Conservation (phyloP, 1,140 invertebrate genomes). For the Philotrypesis tridentata region DNA sequence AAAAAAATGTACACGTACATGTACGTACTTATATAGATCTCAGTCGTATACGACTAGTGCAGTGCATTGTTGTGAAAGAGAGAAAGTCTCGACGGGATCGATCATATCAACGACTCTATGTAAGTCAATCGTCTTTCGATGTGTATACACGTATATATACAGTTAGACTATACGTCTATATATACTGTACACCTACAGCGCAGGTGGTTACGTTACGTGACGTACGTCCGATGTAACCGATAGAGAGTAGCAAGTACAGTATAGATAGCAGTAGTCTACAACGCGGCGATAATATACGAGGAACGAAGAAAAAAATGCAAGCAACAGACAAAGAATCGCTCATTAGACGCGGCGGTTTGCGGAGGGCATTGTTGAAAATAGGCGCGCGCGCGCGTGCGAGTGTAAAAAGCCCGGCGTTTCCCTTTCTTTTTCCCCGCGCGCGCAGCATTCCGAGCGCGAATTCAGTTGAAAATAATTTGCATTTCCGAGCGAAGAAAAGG, state of each 20-base stretch:
- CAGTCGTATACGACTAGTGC: not conserved
- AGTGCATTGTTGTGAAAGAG: slow-evolving; percentile 34
- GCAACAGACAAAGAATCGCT: not conserved
- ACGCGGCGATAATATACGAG: no score
- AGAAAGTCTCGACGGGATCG: slow-evolving; percentile 13
- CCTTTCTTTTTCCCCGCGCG: no score
- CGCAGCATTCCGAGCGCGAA: not conserved
- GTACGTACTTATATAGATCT: no score
- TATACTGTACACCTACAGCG: no score
- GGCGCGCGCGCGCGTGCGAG: no score
- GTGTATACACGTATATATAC: not conserved
- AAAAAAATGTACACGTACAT: no score
- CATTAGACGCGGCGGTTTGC: not conserved
- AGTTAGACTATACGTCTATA: no score
- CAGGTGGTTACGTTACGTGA: no score
- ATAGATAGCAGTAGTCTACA: no score
- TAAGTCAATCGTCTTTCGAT: slow-evolving; percentile 30
- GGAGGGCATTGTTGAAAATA: not conserved
- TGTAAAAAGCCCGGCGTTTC: not conserved
- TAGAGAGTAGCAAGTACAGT: no score
- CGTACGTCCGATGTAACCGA: no score
- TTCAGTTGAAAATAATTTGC: not conserved
- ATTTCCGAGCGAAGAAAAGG: not conserved
- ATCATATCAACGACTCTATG: slow-evolving; percentile 14
- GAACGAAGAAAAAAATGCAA: not conserved